Evolutionary conservation across 2,888 invertebrate genomes (phyloP).

Genomic region (Polyploca ridens): DNA sequence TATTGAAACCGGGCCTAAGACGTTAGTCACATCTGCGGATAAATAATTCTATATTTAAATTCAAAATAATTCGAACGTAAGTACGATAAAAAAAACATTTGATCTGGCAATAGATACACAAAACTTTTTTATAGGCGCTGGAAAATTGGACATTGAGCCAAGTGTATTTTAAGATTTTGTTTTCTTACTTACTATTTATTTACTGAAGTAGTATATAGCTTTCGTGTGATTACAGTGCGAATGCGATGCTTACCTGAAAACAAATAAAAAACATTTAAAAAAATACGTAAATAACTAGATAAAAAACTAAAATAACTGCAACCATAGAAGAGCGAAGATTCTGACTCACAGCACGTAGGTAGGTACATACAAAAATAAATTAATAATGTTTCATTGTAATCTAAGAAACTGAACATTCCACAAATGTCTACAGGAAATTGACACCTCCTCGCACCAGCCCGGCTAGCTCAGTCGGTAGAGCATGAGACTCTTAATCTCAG

Average conservation of each 20-base stretch:
- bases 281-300: no score
- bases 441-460: conserved; percentile 43
- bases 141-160: background rate
- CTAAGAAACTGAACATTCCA: background rate
- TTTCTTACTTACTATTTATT: no score
- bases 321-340: background rate
- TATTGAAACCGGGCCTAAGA: no score
- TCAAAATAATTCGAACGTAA: no score
- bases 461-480: conserved; percentile 81
- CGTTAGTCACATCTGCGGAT: no score
- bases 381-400: no score
- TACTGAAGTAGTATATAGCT: no score
- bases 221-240: no score
- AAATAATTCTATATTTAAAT: background rate
- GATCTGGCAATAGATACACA: background rate
- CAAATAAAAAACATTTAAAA: no score
- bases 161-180: conserved; percentile 6
- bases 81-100: background rate
- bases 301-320: no score
- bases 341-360: background rate
- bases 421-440: background rate
- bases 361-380: no score
- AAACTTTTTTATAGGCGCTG: background rate
- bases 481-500: conserved; percentile 86
- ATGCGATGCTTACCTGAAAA: no score